These are phyloP conservation scores for Phymorhynchus buccinoides DNA, from an alignment of 1,140 invertebrate species.

Conservation along the genomic window DNA sequence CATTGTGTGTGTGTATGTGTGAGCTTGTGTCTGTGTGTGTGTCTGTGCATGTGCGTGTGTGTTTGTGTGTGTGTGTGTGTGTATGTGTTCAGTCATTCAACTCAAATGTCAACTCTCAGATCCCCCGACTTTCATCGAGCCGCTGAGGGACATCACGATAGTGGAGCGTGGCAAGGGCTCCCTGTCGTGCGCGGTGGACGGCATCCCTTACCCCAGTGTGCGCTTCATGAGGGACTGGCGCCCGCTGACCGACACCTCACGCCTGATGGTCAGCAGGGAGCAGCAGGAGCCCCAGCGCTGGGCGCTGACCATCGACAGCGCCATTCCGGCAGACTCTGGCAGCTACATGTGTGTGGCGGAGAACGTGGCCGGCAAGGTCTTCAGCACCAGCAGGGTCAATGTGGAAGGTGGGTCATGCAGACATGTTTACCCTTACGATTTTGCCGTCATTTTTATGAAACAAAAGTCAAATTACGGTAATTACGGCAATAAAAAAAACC, in stretches of 20 bases:
- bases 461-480: no score
- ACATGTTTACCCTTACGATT: no score
- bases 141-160: conserved; percentile 85
- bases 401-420: conserved; percentile 89
- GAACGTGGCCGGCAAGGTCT: conserved; percentile 93
- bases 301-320: conserved; percentile 87
- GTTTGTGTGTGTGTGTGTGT: no score
- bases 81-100: no score
- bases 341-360: conserved; percentile 92
- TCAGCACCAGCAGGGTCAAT: conserved; percentile 89
- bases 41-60: no score
- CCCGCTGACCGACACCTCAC: conserved; percentile 62
- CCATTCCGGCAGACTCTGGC: conserved; percentile 91
- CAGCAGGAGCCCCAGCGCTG: conserved; percentile 84
- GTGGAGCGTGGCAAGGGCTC: conserved; percentile 79
- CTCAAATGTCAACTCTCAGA: conserved; percentile 79
- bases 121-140: conserved; percentile 89
- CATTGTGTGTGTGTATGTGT: no score
- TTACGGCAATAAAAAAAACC: no score
- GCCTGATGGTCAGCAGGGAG: conserved; percentile 47
- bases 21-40: no score
- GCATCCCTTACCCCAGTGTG: conserved; percentile 93
- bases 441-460: no score
- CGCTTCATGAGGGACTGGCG: conserved; percentile 89
- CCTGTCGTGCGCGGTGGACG: conserved; percentile 89